Percentiles rank a stretch among this genome's conserved stretches.
phyloP scores from a whole-genome alignment of 1,140 invertebrate genomes.

The Musca domestica region DNA sequence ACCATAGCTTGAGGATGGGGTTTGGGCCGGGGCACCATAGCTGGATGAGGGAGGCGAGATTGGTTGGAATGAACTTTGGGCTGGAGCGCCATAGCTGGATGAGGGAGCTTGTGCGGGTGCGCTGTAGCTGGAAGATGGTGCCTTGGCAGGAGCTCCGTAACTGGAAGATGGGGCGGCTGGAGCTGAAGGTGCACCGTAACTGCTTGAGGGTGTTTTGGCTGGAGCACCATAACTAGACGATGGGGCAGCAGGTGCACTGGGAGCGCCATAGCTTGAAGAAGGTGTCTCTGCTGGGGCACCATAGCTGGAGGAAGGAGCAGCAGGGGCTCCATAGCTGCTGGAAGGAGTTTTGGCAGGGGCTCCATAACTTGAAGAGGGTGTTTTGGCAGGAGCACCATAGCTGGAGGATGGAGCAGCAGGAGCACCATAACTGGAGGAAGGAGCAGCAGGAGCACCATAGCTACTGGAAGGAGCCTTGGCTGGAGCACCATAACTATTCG shows the following conservation, averaged over 20 bases:
- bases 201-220: conserved; percentile 27
- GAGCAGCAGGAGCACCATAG: conserved; percentile 43
- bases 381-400: conserved; percentile 49
- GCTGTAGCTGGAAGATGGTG: conserved; percentile 48
- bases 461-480: conserved; percentile 41
- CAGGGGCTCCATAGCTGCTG: conserved; percentile 42
- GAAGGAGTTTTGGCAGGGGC: conserved; percentile 47
- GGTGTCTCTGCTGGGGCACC: conserved; percentile 50
- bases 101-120: conserved; percentile 43
- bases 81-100: conserved; percentile 43
- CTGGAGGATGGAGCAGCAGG: conserved; percentile 41
- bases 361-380: conserved; percentile 42
- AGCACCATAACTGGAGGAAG: conserved; percentile 53
- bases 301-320: conserved; percentile 39
- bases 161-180: conserved; percentile 27
- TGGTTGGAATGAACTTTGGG: conserved; percentile 42
- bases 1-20: conserved; percentile 37
- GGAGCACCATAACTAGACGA: conserved; percentile 32
- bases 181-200: conserved; percentile 49
- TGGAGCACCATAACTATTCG: conserved; percentile 52
- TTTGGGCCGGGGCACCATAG: conserved; percentile 43
- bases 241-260: conserved; percentile 27
- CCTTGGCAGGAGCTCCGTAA: conserved; percentile 27
- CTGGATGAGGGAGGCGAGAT: conserved; percentile 48
- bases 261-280: conserved; percentile 47